Conservation (phyloP, 2,888 invertebrate species). For the Griposia aprilina region DNA sequence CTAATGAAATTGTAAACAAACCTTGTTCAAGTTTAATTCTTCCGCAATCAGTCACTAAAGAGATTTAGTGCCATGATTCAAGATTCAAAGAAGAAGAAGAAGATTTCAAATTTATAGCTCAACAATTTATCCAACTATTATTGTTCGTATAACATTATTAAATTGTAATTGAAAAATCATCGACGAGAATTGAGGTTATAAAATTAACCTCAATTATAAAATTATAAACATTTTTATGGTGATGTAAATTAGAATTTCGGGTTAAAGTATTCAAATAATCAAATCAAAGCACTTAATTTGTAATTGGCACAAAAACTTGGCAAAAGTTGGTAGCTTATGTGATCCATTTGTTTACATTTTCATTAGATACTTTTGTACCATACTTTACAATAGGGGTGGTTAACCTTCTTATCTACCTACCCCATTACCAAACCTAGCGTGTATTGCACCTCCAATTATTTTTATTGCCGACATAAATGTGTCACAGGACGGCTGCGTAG, state of each 20-base stretch:
- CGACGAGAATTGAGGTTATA: background rate
- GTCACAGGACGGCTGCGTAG: constrained; percentile 67
- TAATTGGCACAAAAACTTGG: background rate
- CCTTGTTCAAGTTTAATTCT: too few relatives aligned
- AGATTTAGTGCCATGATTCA: too few relatives aligned
- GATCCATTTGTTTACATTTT: background rate
- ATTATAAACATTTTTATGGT: too few relatives aligned
- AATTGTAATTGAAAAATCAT: background rate
- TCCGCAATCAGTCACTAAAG: too few relatives aligned
- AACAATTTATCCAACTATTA: background rate
- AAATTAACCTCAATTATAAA: background rate
- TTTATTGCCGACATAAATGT: constrained; percentile 62
- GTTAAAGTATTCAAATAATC: background rate
- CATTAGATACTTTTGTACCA: background rate
- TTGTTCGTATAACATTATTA: background rate
- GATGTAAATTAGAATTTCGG: background rate
- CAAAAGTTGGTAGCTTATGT: background rate
- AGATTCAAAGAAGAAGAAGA: too few relatives aligned
- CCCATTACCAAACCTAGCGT: constrained; percentile 32
- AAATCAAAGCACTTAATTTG: background rate
- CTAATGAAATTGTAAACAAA: too few relatives aligned
- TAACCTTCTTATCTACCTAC: background rate
- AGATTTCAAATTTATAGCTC: background rate
- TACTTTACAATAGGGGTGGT: background rate
- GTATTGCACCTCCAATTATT: constrained; percentile 34